These are phyloP conservation scores for Cerastis leucographa DNA, from an alignment of 2,888 invertebrate species.

Conservation along the genomic window DNA sequence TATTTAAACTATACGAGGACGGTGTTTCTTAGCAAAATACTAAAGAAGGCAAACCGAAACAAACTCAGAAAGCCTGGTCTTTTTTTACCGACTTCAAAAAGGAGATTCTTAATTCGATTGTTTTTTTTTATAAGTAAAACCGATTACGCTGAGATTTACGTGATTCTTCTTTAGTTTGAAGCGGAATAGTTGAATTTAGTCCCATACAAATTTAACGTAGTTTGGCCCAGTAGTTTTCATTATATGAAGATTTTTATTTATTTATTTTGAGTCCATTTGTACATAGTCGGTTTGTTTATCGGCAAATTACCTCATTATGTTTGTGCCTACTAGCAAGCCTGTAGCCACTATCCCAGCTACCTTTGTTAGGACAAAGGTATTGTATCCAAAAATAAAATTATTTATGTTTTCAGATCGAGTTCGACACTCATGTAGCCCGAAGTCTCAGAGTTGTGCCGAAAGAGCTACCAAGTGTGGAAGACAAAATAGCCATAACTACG, in stretches of 20 bases:
- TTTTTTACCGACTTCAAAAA: too few species aligned
- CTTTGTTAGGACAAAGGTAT: not conserved
- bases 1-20: too few species aligned
- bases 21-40: not conserved
- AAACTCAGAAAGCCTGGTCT: not conserved
- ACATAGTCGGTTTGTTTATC: not conserved
- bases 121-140: too few species aligned
- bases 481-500: constrained; percentile 88
- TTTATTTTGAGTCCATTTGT: too few species aligned
- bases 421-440: constrained; percentile 90
- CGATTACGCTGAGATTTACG: too few species aligned
- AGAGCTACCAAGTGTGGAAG: constrained; percentile 91
- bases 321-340: not conserved
- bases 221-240: too few species aligned
- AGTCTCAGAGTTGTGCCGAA: constrained; percentile 89
- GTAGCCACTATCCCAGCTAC: not conserved
- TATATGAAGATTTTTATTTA: too few species aligned
- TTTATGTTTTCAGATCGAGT: constrained; percentile 86
- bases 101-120: too few species aligned
- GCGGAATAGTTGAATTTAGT: too few species aligned
- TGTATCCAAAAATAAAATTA: not conserved
- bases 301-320: not conserved
- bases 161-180: too few species aligned
- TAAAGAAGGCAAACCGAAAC: not conserved
- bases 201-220: too few species aligned